phyloP scores from a whole-genome alignment of 2,797 vertebrate genomes.

The Enteromius thamalakanensis region DNA sequence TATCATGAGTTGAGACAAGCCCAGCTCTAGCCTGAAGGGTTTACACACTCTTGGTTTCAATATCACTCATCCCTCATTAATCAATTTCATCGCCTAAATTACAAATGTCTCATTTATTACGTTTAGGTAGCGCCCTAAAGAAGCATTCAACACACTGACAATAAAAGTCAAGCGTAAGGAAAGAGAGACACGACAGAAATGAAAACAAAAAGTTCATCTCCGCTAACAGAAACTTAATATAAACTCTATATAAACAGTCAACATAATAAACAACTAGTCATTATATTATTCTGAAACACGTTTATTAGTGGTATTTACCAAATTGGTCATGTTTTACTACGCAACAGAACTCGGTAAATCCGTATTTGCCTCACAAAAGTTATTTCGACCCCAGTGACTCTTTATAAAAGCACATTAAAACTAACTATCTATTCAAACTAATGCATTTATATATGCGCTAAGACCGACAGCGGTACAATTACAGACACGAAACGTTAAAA shows the following conservation, averaged over 20 bases:
- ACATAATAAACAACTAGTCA: not conserved
- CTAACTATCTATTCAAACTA: not conserved
- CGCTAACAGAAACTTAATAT: not conserved
- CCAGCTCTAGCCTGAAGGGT: not conserved
- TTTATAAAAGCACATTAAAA: not conserved
- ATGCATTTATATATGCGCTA: not conserved
- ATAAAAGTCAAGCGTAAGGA: not conserved
- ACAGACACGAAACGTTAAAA: not conserved
- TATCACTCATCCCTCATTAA: conserved; percentile 25
- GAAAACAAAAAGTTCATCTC: not conserved
- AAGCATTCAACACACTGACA: not conserved
- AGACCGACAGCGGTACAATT: not conserved
- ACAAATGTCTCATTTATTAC: not conserved
- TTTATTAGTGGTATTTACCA: not conserved
- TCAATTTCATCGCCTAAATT: not conserved
- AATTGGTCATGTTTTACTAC: not conserved
- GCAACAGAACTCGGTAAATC: not conserved
- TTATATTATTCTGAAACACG: not conserved
- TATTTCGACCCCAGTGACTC: not conserved
- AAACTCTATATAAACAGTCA: not conserved
- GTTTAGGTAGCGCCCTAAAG: no score
- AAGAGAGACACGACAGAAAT: not conserved
- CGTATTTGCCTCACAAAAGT: not conserved
- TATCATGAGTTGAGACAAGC: not conserved
- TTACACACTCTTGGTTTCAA: conserved; percentile 24